Evolutionary conservation across 2,888 invertebrate species (phyloP).

Genomic region (Agrotis ipsilon): DNA sequence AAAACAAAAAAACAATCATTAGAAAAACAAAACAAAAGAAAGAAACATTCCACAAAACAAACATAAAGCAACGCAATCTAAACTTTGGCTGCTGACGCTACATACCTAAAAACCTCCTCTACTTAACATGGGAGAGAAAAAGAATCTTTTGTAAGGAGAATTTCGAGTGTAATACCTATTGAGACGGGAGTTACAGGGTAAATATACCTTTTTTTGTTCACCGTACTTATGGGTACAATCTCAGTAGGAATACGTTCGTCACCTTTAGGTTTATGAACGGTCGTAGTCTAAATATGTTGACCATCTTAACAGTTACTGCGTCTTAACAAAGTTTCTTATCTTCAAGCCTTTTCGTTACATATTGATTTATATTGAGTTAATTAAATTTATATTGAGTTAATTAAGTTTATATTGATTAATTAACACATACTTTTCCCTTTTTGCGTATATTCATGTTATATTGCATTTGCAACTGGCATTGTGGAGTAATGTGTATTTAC

Average conservation of each 20-base stretch:
- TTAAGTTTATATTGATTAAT: too few relatives aligned
- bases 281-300: background rate
- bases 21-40: conserved; percentile 33
- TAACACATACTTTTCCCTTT: too few relatives aligned
- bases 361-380: too few relatives aligned
- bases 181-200: conserved; percentile 79
- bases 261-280: background rate
- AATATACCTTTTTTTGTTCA: conserved; percentile 86
- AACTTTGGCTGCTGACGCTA: conserved; percentile 72
- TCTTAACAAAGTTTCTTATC: too few relatives aligned
- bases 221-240: conserved; percentile 72
- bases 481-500: too few relatives aligned
- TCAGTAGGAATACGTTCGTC: background rate
- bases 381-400: too few relatives aligned
- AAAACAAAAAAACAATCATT: conserved; percentile 42
- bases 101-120: conserved; percentile 80
- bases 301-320: background rate
- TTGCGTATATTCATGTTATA: too few relatives aligned
- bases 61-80: conserved; percentile 33
- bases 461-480: too few relatives aligned
- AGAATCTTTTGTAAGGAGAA: conserved; percentile 86
- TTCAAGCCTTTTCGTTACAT: too few relatives aligned
- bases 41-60: conserved; percentile 29
- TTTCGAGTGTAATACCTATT: conserved; percentile 87
- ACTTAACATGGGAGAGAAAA: conserved; percentile 87